Evolutionary conservation across 2,797 vertebrate species (phyloP), one percentile per base, ranked within the genome.

Genomic region (Cygnus olor): DNA sequence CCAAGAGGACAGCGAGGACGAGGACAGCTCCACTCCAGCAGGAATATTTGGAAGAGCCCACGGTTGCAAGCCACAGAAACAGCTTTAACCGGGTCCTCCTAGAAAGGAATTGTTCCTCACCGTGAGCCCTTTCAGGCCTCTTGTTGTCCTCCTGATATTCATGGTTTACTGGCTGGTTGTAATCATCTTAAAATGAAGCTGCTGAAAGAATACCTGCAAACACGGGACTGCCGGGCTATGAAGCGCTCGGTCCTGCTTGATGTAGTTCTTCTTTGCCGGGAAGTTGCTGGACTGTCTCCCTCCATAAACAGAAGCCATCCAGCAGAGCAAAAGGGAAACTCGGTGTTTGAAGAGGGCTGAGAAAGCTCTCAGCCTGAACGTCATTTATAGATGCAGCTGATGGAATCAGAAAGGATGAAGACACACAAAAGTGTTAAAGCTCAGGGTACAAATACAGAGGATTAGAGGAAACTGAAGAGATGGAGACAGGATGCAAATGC

Each of bases 81-180:
- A n/a, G 30, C 45, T 90, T 93, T 90, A 90, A 95, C 74, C 40
- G 70, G 38, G 13, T 25, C 88, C 34, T 91, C 47, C 38, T 27
- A 10, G 40, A 90, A 89, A 53, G 27, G 85, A 88, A 83, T 47
- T 25, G 34, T 36, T 65, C 45, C 71, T 80, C 47, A 49, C 58
- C 61, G 51, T 5, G 17, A 14, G 42, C 15, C 54, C 19, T 83
- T 40, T 73, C 15, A 57, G 66, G 51, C 45, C 70, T 87, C 40
- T 30, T 28, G 27, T 74, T 40, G 64, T 87, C 80, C n/a, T 77
- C 51, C 86, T 89, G 80, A 54, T 79, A 80, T 45, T 64, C 79
- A 45, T 53, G 54, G 83, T 73, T 96, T 91, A 45, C 66, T 82
- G 74, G 42, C 32, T 93, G 30, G 77, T 95, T 96, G 94, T 80